Evolutionary conservation across 1,140 invertebrate species (phyloP).

Genomic region (Macrobrachium nipponense): DNA sequence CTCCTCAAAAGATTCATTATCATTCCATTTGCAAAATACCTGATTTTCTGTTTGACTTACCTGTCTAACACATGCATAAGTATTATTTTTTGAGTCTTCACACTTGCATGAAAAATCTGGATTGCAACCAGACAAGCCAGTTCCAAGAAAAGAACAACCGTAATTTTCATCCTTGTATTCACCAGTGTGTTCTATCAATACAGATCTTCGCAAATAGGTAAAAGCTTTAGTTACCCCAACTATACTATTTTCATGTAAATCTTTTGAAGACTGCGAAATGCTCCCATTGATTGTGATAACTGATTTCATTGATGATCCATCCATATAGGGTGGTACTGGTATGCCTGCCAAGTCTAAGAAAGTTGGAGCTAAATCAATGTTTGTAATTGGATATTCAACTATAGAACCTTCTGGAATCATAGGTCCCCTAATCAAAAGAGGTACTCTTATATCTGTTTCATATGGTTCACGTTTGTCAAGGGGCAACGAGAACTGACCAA

Average conservation of each 20-base stretch:
- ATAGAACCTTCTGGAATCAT: constrained; percentile 71
- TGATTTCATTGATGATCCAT: constrained; percentile 75
- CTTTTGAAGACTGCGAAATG: constrained; percentile 6
- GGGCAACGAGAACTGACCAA: constrained; percentile 83
- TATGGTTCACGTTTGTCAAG: constrained; percentile 90
- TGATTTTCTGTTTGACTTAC: constrained; percentile 73
- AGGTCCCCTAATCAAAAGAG: constrained; percentile 84
- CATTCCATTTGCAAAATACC: constrained; percentile 82
- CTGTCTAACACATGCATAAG: constrained; percentile 81
- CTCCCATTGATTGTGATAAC: constrained; percentile 63
- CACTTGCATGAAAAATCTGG: constrained; percentile 81
- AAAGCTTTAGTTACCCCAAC: neutral
- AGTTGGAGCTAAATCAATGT: constrained; percentile 86
- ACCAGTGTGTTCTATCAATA: constrained; percentile 84
- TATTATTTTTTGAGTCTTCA: constrained; percentile 86
- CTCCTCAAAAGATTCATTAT: constrained; percentile 78
- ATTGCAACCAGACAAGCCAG: constrained; percentile 74
- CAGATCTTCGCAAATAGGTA: constrained; percentile 66
- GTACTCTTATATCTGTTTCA: constrained; percentile 87
- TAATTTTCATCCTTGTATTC: constrained; percentile 72
- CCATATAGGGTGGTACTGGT: constrained; percentile 72
- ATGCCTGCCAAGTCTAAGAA: constrained; percentile 76
- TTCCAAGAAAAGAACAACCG: constrained; percentile 60
- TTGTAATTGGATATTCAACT: constrained; percentile 74
- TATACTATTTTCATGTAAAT: constrained; percentile 46